phyloP scores from a whole-genome alignment of 1,140 invertebrate species.

The Magallana gigas region DNA sequence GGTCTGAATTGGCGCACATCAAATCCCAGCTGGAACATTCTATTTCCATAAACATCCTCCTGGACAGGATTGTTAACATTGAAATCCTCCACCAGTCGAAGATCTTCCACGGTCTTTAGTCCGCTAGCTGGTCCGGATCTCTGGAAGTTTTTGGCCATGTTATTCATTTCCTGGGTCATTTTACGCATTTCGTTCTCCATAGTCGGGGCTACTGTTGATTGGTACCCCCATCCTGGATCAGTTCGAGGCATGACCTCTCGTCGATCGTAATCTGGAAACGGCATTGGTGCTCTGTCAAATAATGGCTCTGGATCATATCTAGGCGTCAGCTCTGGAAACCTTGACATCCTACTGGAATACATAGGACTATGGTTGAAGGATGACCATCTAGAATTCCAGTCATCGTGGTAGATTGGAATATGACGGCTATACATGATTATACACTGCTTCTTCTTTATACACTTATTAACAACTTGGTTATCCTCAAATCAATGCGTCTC shows the following conservation, averaged over 20 bases:
- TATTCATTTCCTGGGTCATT: slow-evolving; percentile 63
- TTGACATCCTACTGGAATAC: not conserved
- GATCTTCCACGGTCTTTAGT: slow-evolving; percentile 59
- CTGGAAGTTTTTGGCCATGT: slow-evolving; percentile 42
- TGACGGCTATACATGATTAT: slow-evolving; percentile 24
- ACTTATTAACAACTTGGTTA: too few species aligned
- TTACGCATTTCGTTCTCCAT: slow-evolving; percentile 52
- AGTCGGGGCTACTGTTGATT: not conserved
- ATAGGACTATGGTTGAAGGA: not conserved
- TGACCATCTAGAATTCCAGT: not conserved
- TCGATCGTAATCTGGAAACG: not conserved
- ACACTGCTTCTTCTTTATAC: too few species aligned
- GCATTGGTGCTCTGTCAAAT: slow-evolving; percentile 3
- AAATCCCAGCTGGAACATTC: slow-evolving; percentile 80
- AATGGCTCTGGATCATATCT: slow-evolving; percentile 8
- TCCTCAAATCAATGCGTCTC: too few species aligned
- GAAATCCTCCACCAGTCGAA: slow-evolving; percentile 72
- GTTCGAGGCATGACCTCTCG: not conserved
- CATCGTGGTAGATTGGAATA: slow-evolving; percentile 16
- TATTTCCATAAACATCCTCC: slow-evolving; percentile 61
- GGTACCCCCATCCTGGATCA: not conserved
- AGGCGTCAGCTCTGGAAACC: not conserved
- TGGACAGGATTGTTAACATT: slow-evolving; percentile 71
- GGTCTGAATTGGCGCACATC: slow-evolving; percentile 91
- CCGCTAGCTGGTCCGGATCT: not conserved